Evolutionary conservation across 1,140 invertebrate species (phyloP), one percentile per base, ranked within the genome.

Genomic region (Hycleus cichorii): DNA sequence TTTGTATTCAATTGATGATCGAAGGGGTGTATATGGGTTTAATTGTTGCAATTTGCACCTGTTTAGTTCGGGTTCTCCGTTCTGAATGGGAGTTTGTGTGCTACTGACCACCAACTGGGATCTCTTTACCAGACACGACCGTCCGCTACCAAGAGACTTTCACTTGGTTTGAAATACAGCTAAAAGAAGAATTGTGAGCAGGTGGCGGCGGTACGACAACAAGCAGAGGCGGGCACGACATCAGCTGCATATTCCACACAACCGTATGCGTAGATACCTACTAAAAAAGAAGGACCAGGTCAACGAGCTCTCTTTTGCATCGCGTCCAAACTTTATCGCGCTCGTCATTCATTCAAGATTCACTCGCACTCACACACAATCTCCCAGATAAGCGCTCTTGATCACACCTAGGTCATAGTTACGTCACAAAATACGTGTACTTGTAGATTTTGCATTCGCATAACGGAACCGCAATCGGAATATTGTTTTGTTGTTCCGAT

Each of bases 321-420:
- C 18, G 18, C 54, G 52, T 43, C 38, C 48, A 10, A 10, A n/a
- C 54, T 45, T 46, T n/a, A 25, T 52, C 47, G 53, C 49, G 39
- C 47, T 47, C 59, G 48, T 51, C 53, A 46, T 53, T 58, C 60
- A 62, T 62, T 62, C 57, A 62, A 62, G 60, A 62, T 58, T 52
- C 49, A 56, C 49, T 11, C 43, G 40, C 48, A 56, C 49, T 45
- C 50, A 44, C 52, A 47, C 60, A 59, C 58, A 7, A 5, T 7
- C 7, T 32, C 32, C 4, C 7, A 4, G 32, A 4, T 7, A 5
- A 4, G 32, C 32, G 32, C 32, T 32, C 18, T 18, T 18, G 18
- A 18, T 18, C 18, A 18, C 32, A 32, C 60, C 60, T 62, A 62
- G 60, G 60, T 62, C 60, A 59, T 55, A 55, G 60, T 62, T 57